Conservation (phyloP, 2,888 invertebrate genomes). For the Smittia sp. region DNA sequence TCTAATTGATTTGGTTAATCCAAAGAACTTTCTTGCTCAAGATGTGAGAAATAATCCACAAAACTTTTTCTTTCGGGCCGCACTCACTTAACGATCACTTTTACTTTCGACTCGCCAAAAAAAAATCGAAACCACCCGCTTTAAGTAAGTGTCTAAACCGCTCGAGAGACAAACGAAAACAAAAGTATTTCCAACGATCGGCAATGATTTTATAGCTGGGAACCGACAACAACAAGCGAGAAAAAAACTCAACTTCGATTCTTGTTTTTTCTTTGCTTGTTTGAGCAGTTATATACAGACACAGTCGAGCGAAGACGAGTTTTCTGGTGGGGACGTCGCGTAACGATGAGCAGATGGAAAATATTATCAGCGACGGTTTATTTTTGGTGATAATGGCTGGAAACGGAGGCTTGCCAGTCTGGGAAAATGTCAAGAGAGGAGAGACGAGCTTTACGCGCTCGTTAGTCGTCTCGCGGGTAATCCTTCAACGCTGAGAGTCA, state of each 20-base stretch:
- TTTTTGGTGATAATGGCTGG: neutral
- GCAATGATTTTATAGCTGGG: slow-evolving; percentile 60
- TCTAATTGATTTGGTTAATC: neutral
- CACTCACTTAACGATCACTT: slow-evolving; percentile 5
- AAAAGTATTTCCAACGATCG: slow-evolving; percentile 53
- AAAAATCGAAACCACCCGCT: neutral
- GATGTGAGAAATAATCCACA: slow-evolving; percentile 1
- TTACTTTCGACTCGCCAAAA: neutral
- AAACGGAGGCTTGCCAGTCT: neutral
- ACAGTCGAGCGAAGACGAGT: neutral
- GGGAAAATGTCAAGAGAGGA: neutral
- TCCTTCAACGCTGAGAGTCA: neutral
- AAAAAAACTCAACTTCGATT: slow-evolving; percentile 29
- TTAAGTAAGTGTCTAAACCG: slow-evolving; percentile 47
- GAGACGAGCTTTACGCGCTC: no score
- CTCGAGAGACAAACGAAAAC: slow-evolving; percentile 54
- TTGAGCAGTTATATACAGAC: slow-evolving; percentile 19
- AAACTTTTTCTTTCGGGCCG: neutral
- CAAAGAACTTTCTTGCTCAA: neutral
- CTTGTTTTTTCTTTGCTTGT: slow-evolving; percentile 31
- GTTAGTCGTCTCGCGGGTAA: no score
- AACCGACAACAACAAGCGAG: slow-evolving; percentile 26
- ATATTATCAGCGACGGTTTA: neutral
- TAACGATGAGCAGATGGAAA: neutral
- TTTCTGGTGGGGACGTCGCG: neutral